Percentiles rank a stretch among this genome's conserved stretches.
Conservation (phyloP, 64 coral and sea anemone species). For the Platygyra sinensis region DNA sequence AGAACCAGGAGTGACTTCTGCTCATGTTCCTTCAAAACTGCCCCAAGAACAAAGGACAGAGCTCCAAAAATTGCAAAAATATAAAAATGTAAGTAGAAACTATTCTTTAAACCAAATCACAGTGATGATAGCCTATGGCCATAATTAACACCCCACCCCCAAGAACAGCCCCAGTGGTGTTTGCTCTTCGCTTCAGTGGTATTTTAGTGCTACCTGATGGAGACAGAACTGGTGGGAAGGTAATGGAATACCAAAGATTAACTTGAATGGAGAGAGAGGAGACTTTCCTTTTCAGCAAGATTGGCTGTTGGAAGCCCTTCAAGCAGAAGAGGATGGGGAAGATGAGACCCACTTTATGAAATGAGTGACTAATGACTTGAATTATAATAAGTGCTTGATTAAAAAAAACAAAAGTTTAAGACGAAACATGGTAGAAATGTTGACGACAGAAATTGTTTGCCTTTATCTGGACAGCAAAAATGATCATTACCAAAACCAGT, state of each 20-base stretch:
- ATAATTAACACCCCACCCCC: constrained; percentile 65
- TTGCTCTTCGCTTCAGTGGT: constrained; percentile 76
- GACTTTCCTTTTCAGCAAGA: constrained; percentile 63
- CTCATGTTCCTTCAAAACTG: constrained; percentile 64
- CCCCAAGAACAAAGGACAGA: constrained; percentile 70
- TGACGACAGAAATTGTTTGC: too few species aligned
- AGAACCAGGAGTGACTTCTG: constrained; percentile 51
- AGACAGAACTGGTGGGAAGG: constrained; percentile 60
- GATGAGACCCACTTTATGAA: constrained; percentile 74
- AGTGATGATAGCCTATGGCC: constrained; percentile 67
- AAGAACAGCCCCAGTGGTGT: constrained; percentile 57
- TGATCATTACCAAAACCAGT: too few species aligned
- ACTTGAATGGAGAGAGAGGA: constrained; percentile 33
- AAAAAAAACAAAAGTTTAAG: too few species aligned
- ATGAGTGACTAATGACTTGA: neutral
- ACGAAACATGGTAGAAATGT: too few species aligned
- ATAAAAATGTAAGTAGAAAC: constrained; percentile 93
- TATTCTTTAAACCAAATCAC: constrained; percentile 71
- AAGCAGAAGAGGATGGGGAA: constrained; percentile 84
- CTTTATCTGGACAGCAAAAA: too few species aligned
- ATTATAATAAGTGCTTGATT: too few species aligned
- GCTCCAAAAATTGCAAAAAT: constrained; percentile 67
- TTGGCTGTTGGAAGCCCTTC: constrained; percentile 91
- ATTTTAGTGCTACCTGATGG: constrained; percentile 78
- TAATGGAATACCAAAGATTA: constrained; percentile 53